phyloP scores from a whole-genome alignment of 2,797 vertebrate species.

The Peromyscus attwateri region DNA sequence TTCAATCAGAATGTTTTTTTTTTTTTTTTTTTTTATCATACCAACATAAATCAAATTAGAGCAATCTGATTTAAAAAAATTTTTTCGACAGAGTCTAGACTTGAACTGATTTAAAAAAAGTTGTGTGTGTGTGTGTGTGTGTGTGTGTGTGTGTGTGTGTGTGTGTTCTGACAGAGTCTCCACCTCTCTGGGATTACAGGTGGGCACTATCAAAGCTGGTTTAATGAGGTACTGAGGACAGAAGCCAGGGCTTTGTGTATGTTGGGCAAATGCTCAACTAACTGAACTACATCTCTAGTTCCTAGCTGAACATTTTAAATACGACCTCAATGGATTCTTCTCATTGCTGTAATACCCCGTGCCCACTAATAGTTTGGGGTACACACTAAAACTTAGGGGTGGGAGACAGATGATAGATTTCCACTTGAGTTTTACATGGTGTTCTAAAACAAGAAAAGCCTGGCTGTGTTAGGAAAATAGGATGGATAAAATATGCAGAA shows the following conservation, averaged over 20 bases:
- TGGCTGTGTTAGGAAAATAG: background rate
- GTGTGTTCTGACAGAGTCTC: too few species aligned
- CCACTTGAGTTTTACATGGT: background rate
- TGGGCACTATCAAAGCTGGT: background rate
- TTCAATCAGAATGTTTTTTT: background rate
- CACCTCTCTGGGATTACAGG: background rate
- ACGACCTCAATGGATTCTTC: background rate
- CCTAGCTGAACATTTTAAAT: background rate
- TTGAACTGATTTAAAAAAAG: background rate
- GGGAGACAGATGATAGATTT: background rate
- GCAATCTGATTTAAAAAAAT: background rate
- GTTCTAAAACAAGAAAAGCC: background rate
- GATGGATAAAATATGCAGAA: background rate
- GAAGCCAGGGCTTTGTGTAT: background rate
- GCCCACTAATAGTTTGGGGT: background rate
- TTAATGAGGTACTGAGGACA: too few species aligned
- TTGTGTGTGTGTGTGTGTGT: too few species aligned
- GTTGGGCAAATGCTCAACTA: background rate
- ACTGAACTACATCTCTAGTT: background rate
- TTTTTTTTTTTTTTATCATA: background rate
- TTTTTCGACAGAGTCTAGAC: background rate
- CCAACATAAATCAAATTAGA: background rate
- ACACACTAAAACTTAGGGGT: background rate
- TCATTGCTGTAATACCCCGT: background rate
- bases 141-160: too few species aligned